Percentiles rank a stretch among this genome's conserved stretches.
These are phyloP conservation scores for Leptopilina syphax DNA, from an alignment of 2,888 invertebrate species.

Conservation along the genomic window DNA sequence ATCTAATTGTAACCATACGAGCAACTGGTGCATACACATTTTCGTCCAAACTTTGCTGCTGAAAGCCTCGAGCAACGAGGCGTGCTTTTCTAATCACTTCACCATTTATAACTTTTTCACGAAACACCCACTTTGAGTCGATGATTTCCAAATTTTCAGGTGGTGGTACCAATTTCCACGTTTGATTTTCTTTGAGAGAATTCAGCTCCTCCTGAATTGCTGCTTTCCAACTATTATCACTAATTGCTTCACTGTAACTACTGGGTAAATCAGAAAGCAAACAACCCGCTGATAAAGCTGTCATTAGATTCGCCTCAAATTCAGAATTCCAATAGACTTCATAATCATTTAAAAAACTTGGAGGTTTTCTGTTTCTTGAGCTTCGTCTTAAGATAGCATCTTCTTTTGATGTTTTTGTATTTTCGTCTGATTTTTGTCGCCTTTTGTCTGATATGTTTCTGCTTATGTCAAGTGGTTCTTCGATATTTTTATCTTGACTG, in stretches of 20 bases:
- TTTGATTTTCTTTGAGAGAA: conserved; percentile 27
- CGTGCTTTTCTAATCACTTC: neutral
- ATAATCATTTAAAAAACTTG: neutral
- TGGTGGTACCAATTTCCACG: conserved; percentile 43
- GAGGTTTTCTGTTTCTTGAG: neutral
- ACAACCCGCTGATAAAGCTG: conserved; percentile 10
- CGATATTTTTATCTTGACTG: neutral
- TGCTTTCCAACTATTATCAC: neutral
- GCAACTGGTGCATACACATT: neutral
- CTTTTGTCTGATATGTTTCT: neutral
- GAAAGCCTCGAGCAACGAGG: neutral
- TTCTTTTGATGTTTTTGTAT: neutral
- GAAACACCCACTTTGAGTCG: neutral
- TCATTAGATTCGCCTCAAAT: conserved; percentile 8
- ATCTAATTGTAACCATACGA: neutral
- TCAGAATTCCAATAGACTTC: neutral
- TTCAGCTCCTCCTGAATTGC: conserved; percentile 30
- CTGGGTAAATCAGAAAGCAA: neutral
- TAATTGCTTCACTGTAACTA: neutral
- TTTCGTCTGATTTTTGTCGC: neutral
- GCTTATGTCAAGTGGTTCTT: neutral
- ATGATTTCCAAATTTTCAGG: conserved; percentile 1
- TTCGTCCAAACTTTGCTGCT: neutral
- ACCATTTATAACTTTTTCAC: neutral
- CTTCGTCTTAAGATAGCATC: neutral